Percentiles rank a stretch among this genome's conserved stretches.
phyloP scores from a whole-genome alignment of 1,140 invertebrate species.

The Nymphalis io region DNA sequence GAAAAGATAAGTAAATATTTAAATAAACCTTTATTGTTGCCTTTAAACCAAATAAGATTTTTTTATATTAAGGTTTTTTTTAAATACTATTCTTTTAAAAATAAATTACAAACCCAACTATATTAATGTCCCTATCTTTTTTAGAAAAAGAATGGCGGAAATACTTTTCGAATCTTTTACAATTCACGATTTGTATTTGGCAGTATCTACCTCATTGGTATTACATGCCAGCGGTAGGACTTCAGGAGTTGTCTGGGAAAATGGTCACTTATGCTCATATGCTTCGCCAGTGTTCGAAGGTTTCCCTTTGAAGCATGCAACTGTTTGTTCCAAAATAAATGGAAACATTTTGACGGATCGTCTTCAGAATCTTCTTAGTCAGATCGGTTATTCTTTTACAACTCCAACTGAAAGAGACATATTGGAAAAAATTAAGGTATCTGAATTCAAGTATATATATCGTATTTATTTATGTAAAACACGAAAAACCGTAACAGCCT shows the following conservation, averaged over 20 bases:
- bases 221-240: slow-evolving; percentile 61
- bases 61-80: background rate
- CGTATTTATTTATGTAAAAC: too few relatives aligned
- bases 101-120: background rate
- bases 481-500: too few relatives aligned
- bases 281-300: slow-evolving; percentile 64
- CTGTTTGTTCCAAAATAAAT: slow-evolving; percentile 46
- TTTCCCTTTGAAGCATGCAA: slow-evolving; percentile 59
- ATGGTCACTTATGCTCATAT: slow-evolving; percentile 53
- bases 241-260: slow-evolving; percentile 60
- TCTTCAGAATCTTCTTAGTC: slow-evolving; percentile 45
- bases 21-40: background rate
- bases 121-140: slow-evolving; percentile 10
- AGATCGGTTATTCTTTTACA: slow-evolving; percentile 59
- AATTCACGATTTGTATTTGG: slow-evolving; percentile 52
- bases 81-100: too few relatives aligned
- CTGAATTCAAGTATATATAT: background rate
- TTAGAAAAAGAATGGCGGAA: slow-evolving; percentile 61
- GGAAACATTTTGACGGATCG: slow-evolving; percentile 49
- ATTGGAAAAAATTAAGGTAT: slow-evolving; percentile 86
- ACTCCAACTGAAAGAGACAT: slow-evolving; percentile 64
- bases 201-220: slow-evolving; percentile 46
- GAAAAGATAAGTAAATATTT: slow-evolving; percentile 83
- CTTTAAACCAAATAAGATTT: background rate
- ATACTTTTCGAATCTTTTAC: slow-evolving; percentile 62